phyloP scores from a whole-genome alignment of 1,140 invertebrate species.

The Liolophura sinensis region DNA sequence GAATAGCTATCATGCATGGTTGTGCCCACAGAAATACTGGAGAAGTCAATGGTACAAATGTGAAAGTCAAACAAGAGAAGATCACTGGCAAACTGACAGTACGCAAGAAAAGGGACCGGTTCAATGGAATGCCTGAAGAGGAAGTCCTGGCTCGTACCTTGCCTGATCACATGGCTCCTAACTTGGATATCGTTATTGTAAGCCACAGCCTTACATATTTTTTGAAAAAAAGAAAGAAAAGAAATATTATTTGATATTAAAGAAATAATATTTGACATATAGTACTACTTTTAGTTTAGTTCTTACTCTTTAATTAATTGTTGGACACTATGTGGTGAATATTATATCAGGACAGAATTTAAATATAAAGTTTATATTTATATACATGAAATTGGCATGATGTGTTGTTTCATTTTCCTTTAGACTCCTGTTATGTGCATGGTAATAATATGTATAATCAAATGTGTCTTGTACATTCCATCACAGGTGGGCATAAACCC shows the following conservation, averaged over 20 bases:
- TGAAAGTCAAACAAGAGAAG: constrained; percentile 57
- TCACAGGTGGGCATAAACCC: constrained; percentile 96
- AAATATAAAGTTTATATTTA: too few relatives aligned
- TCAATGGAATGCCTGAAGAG: constrained; percentile 96
- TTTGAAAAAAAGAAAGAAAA: too few relatives aligned
- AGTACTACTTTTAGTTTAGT: too few relatives aligned
- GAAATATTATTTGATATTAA: too few relatives aligned
- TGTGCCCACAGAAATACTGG: background rate
- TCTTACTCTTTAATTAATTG: too few relatives aligned
- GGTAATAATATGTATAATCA: constrained; percentile 2
- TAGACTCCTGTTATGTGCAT: background rate
- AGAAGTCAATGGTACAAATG: background rate
- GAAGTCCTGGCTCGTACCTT: constrained; percentile 90
- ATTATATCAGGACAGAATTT: too few relatives aligned
- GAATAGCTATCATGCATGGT: too few relatives aligned
- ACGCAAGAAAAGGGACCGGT: constrained; percentile 91
- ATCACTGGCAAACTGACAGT: constrained; percentile 61
- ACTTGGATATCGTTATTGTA: constrained; percentile 97
- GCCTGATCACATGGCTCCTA: constrained; percentile 88
- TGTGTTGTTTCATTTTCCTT: background rate
- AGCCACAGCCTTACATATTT: constrained; percentile 62
- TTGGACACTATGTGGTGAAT: too few relatives aligned
- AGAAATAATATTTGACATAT: too few relatives aligned
- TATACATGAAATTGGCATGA: too few relatives aligned
- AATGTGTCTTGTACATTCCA: constrained; percentile 1